A percentile compares a stretch with the other conserved stretches of the same genome.
Conservation (phyloP, 2,888 invertebrate species). For the Homarus gammarus region DNA sequence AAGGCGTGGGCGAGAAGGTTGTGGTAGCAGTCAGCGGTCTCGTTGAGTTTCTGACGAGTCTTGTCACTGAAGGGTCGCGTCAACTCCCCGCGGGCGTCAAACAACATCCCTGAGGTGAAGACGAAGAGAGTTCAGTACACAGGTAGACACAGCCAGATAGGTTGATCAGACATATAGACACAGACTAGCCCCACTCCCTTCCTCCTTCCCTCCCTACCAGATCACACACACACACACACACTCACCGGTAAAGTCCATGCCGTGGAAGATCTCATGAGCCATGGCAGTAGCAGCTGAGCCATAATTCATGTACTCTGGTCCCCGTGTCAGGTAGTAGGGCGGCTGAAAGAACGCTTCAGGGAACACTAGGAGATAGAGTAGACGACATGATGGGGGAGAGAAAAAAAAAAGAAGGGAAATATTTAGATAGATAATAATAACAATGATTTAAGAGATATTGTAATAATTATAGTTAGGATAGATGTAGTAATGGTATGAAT, state of each 20-base stretch:
- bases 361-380: conserved; percentile 79
- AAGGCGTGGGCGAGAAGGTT: conserved; percentile 80
- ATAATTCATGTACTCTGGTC: conserved; percentile 81
- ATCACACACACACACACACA: no score
- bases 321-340: conserved; percentile 81
- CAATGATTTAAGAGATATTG: neutral
- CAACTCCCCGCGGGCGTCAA: conserved; percentile 79
- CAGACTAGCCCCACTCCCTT: no score
- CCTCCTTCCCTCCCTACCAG: no score
- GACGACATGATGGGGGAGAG: neutral
- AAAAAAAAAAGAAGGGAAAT: neutral
- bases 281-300: conserved; percentile 81
- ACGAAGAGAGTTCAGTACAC: neutral
- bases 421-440: no score
- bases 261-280: conserved; percentile 82
- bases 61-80: conserved; percentile 80
- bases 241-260: conserved; percentile 79
- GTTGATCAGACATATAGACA: no score
- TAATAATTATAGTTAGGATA: no score
- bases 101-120: conserved; percentile 75
- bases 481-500: no score
- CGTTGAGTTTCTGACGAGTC: conserved; percentile 80
- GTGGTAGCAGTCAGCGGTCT: conserved; percentile 80
- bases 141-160: neutral
- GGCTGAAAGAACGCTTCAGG: conserved; percentile 81